phyloP scores from a whole-genome alignment of 2,888 invertebrate genomes.

The Limnephilus lunatus region DNA sequence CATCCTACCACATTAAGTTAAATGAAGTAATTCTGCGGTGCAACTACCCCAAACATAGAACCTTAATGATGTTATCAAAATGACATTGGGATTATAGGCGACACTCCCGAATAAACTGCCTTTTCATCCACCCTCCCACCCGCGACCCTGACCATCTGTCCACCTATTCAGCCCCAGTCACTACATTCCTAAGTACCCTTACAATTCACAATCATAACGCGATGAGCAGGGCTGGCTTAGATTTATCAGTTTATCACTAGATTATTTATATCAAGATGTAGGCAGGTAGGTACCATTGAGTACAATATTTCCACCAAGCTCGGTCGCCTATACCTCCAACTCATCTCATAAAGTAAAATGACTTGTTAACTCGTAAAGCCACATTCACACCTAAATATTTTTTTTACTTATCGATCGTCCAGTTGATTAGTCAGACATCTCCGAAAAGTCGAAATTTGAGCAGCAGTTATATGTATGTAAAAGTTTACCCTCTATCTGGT shows the following conservation, averaged over 20 bases:
- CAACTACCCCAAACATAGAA: neutral
- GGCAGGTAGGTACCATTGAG: no score
- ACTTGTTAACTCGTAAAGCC: no score
- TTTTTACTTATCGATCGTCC: no score
- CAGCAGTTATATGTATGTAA: no score
- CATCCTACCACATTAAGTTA: neutral
- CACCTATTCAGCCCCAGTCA: conserved; percentile 4
- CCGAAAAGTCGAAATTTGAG: no score
- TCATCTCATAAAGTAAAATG: no score
- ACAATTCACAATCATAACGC: neutral
- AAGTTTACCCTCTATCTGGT: no score
- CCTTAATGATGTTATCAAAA: conserved; percentile 11
- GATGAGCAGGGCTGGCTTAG: neutral
- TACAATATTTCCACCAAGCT: no score
- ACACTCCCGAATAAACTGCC: conserved; percentile 15
- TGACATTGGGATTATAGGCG: conserved; percentile 22
- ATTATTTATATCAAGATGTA: neutral
- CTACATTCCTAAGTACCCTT: conserved; percentile 26
- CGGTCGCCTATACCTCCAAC: no score
- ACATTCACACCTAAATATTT: no score
- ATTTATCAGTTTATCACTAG: neutral
- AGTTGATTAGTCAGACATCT: no score
- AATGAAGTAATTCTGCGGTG: neutral
- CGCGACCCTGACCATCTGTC: conserved; percentile 29
- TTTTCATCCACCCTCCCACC: neutral